phyloP scores from a whole-genome alignment of 2,797 vertebrate genomes.

The Bovichtus variegatus region DNA sequence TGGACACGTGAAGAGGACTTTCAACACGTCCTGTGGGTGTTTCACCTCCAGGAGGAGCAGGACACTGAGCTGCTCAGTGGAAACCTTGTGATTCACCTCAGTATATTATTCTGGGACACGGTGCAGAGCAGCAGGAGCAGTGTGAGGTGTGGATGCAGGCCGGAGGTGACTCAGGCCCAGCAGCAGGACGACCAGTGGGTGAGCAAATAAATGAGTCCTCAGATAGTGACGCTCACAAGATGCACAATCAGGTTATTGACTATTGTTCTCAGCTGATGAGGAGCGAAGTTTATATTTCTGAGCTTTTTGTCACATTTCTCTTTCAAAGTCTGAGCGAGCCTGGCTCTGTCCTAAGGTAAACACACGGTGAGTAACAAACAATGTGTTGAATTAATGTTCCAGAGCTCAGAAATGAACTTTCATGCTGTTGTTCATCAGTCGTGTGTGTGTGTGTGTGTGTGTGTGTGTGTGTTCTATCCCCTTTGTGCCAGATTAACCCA shows the following conservation, averaged over 20 bases:
- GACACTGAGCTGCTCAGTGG: no score
- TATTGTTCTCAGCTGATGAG: background rate
- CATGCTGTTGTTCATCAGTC: background rate
- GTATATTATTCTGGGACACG: no score
- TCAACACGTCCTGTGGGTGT: no score
- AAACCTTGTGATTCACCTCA: no score
- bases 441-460: background rate
- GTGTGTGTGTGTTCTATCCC: background rate
- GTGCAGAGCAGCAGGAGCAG: no score
- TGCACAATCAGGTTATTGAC: background rate
- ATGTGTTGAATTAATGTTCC: no score
- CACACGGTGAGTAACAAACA: no score
- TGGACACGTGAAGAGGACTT: no score
- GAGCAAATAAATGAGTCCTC: background rate
- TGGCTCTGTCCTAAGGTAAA: background rate
- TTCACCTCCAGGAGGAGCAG: no score
- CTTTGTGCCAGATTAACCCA: background rate
- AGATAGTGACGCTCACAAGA: background rate
- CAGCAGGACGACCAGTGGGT: background rate
- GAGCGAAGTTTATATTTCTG: background rate
- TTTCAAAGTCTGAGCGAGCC: background rate
- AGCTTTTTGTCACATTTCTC: background rate
- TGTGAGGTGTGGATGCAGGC: no score
- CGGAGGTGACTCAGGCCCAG: constrained; percentile 4
- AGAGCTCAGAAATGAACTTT: background rate